Evolutionary conservation across 2,797 vertebrate genomes (phyloP).

Genomic region (Hydrolagus colliei): DNA sequence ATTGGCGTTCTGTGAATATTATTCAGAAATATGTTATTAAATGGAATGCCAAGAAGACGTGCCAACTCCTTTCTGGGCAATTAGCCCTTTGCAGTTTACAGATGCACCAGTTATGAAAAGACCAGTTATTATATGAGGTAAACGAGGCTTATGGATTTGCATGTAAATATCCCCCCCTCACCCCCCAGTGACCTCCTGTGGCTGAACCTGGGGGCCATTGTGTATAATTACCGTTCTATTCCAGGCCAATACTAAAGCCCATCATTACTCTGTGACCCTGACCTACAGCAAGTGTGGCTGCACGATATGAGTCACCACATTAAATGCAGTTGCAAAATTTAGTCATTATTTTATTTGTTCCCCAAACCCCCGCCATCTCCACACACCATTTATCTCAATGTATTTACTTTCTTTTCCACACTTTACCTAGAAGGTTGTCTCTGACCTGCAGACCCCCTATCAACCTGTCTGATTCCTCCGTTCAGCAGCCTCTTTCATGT

Average conservation of each 20-base stretch:
- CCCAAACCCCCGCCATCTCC: neutral
- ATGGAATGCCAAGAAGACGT: too few species aligned
- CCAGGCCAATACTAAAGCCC: constrained; percentile 15
- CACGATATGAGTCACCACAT: constrained; percentile 13
- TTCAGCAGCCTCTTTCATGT: too few species aligned
- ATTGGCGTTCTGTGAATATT: too few species aligned
- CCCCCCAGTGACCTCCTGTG: neutral
- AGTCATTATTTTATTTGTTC: neutral
- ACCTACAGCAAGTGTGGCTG: neutral
- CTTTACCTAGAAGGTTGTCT: too few species aligned
- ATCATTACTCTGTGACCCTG: constrained; percentile 19
- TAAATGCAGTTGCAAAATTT: neutral
- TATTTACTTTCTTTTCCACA: too few species aligned
- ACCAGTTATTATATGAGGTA: neutral
- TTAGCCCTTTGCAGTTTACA: neutral
- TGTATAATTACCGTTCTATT: constrained; percentile 28
- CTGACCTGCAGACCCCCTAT: too few species aligned
- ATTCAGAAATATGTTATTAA: too few species aligned
- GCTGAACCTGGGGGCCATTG: neutral
- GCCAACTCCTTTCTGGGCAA: too few species aligned
- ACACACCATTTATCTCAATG: too few species aligned
- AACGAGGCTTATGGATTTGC: neutral
- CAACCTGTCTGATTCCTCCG: too few species aligned
- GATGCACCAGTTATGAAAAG: neutral
- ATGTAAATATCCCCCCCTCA: neutral